Conservation (phyloP, 35 echinoderm and acorn worm genomes). For the Heliocidaris tuberculata region DNA sequence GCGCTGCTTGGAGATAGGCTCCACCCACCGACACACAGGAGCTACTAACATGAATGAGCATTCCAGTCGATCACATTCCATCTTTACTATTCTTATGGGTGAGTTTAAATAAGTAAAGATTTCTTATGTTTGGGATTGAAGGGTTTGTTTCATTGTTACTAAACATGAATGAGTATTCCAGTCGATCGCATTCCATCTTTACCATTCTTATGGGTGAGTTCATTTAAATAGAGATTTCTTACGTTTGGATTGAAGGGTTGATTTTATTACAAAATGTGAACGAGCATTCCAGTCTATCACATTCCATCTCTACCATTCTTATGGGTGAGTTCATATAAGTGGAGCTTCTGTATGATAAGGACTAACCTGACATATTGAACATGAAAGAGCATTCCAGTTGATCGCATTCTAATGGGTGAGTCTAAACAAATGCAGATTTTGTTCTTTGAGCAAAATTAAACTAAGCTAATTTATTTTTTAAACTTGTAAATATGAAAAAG, state of each 20-base stretch:
- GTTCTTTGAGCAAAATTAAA: too few relatives aligned
- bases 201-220: slow-evolving; percentile 84
- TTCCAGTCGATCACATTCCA: slow-evolving; percentile 95
- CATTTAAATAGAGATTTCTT: too few relatives aligned
- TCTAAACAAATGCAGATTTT: neutral
- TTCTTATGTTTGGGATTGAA: too few relatives aligned
- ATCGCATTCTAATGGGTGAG: slow-evolving; percentile 88
- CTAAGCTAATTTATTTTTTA: too few relatives aligned
- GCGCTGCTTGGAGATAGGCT: slow-evolving; percentile 83
- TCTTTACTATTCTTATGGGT: slow-evolving; percentile 90
- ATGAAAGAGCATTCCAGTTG: slow-evolving; percentile 90
- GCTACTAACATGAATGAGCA: slow-evolving; percentile 93
- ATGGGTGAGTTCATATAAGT: slow-evolving; percentile 58
- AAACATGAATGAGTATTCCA: slow-evolving; percentile 95
- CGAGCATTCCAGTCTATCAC: slow-evolving; percentile 88
- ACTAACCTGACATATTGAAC: neutral
- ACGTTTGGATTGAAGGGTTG: too few relatives aligned
- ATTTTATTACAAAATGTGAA: slow-evolving; percentile 58
- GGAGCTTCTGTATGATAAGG: too few relatives aligned
- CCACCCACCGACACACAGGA: slow-evolving; percentile 79
- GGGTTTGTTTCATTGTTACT: too few relatives aligned
- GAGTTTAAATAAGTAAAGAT: slow-evolving; percentile 26
- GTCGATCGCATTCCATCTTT: slow-evolving; percentile 95
- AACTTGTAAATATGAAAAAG: slow-evolving; percentile 70
- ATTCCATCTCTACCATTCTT: slow-evolving; percentile 84